These are phyloP conservation scores for Limnephilus rhombicus DNA, from an alignment of 2,888 invertebrate species.

Conservation along the genomic window DNA sequence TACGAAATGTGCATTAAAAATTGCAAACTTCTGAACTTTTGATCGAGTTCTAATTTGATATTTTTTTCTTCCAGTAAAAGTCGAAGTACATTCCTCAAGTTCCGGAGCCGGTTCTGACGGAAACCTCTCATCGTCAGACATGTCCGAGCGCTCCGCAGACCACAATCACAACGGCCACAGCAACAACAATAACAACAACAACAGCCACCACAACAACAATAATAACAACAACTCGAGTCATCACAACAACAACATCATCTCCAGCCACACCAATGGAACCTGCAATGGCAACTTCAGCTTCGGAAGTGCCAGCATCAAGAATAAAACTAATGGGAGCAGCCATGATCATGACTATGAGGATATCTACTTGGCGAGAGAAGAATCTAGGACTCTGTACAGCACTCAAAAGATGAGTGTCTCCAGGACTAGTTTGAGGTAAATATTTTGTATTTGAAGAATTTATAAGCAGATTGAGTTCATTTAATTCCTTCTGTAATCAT, in stretches of 20 bases:
- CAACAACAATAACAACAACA: slow-evolving; percentile 72
- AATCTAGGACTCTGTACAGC: slow-evolving; percentile 70
- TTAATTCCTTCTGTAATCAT: not conserved
- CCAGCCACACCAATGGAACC: slow-evolving; percentile 60
- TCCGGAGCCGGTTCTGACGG: slow-evolving; percentile 82
- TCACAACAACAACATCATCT: slow-evolving; percentile 37
- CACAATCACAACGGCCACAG: slow-evolving; percentile 66
- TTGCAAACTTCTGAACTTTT: not conserved
- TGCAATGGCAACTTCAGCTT: slow-evolving; percentile 75
- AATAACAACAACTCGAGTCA: slow-evolving; percentile 37
- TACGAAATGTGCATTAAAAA: not conserved
- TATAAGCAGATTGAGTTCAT: too few relatives aligned
- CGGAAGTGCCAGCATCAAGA: slow-evolving; percentile 67
- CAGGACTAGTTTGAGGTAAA: slow-evolving; percentile 48
- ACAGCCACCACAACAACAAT: slow-evolving; percentile 68
- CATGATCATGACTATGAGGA: slow-evolving; percentile 89
- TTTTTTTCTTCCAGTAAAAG: slow-evolving; percentile 82
- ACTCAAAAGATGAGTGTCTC: slow-evolving; percentile 61
- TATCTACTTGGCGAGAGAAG: slow-evolving; percentile 85
- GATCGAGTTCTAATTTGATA: slow-evolving; percentile 45
- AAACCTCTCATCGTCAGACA: slow-evolving; percentile 79
- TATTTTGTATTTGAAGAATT: not conserved
- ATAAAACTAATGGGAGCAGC: slow-evolving; percentile 57
- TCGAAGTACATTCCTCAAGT: slow-evolving; percentile 89
- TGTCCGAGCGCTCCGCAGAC: slow-evolving; percentile 74